phyloP scores from a whole-genome alignment of 30 jellyfish, hydroid and myxozoan species.

The Aurelia aurita region DNA sequence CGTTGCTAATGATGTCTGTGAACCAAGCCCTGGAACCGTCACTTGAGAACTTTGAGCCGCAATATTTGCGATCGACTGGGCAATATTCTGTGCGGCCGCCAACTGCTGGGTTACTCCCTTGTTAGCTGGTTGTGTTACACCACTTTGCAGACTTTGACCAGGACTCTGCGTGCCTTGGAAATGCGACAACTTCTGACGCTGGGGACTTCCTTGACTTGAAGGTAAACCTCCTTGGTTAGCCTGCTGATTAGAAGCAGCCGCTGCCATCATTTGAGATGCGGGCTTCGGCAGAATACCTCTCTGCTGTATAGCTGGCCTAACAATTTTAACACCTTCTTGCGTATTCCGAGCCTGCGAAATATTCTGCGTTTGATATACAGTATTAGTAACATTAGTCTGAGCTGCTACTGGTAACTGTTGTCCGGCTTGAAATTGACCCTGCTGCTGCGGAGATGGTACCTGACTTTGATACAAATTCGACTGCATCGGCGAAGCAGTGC shows the following conservation, averaged over 20 bases:
- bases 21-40: too few species aligned
- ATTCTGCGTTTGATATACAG: conserved; percentile 3
- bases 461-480: neutral
- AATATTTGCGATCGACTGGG: conserved; percentile 29
- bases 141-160: conserved; percentile 25
- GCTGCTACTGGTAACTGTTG: neutral
- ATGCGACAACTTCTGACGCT: conserved; percentile 46
- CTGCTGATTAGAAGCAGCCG: conserved; percentile 6
- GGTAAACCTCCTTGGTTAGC: too few species aligned
- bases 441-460: conserved; percentile 17
- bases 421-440: neutral
- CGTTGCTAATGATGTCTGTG: too few species aligned
- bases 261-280: neutral
- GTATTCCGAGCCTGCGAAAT: conserved; percentile 10
- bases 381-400: neutral
- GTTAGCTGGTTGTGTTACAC: conserved; percentile 33
- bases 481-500: conserved; percentile 17
- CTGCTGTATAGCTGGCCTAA: conserved; percentile 66
- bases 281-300: conserved; percentile 36
- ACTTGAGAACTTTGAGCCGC: neutral
- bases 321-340: conserved; percentile 35
- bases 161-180: conserved; percentile 49
- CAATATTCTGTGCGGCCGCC: conserved; percentile 1
- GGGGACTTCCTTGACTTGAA: neutral
- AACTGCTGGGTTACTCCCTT: conserved; percentile 9